Evolutionary conservation across 2,113 vertebrate genomes (phyloP).

Genomic region (Zeus faber): DNA sequence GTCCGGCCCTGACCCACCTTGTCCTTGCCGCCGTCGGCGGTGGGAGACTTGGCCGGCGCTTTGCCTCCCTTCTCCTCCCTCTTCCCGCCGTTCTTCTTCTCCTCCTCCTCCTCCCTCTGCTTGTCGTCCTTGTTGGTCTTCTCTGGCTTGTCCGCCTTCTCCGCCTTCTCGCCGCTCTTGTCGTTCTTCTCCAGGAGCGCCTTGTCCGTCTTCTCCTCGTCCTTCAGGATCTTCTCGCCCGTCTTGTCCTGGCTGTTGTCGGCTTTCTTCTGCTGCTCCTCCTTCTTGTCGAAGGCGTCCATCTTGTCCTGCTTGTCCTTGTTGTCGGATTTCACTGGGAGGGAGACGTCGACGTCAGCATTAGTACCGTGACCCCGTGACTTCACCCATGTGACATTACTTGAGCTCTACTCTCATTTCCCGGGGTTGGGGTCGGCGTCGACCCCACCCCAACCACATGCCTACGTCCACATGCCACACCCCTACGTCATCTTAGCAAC

Average conservation of each 20-base stretch:
- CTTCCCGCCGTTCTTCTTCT: constrained; percentile 61
- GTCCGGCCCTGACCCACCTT: constrained; percentile 78
- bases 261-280: constrained; percentile 58
- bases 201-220: constrained; percentile 59
- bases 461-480: no score
- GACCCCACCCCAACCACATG: no score
- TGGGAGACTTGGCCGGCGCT: constrained; percentile 61
- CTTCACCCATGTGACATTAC: no score
- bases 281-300: constrained; percentile 42
- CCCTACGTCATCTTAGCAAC: no score
- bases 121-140: constrained; percentile 70
- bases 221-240: constrained; percentile 65
- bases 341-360: neutral
- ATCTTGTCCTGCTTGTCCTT: constrained; percentile 65
- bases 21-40: constrained; percentile 82
- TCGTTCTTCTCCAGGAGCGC: constrained; percentile 53
- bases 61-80: constrained; percentile 66
- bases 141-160: constrained; percentile 69
- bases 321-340: constrained; percentile 70
- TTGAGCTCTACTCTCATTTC: no score
- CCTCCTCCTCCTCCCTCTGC: constrained; percentile 66
- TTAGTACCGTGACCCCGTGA: neutral
- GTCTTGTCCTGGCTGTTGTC: constrained; percentile 52
- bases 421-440: no score
- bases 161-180: constrained; percentile 54